Percentiles rank a stretch among this genome's conserved stretches.
These are phyloP conservation scores for Erebia ligea DNA, from an alignment of 2,888 invertebrate genomes.

Conservation along the genomic window DNA sequence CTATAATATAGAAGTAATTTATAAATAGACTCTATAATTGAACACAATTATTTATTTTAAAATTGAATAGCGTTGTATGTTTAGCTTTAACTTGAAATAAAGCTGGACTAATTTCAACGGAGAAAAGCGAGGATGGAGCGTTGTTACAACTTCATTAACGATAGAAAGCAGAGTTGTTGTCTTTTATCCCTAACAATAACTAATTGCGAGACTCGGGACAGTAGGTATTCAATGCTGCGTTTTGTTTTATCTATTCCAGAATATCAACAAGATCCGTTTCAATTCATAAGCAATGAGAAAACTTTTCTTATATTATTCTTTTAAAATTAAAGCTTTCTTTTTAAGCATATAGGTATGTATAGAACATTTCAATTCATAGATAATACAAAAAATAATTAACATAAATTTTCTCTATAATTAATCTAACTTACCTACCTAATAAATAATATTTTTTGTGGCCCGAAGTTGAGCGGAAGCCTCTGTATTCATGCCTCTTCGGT, in stretches of 20 bases:
- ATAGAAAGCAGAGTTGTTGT: conserved; percentile 33
- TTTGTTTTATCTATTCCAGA: conserved; percentile 28
- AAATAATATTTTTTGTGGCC: no score
- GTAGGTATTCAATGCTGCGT: conserved; percentile 26
- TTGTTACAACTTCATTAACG: conserved; percentile 32
- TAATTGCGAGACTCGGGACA: conserved; percentile 33
- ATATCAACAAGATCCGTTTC: conserved; percentile 20
- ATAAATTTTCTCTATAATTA: no score
- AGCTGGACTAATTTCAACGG: conserved; percentile 29
- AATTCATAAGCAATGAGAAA: not conserved
- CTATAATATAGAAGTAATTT: no score
- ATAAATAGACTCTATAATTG: not conserved
- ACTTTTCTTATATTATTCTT: not conserved
- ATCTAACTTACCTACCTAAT: no score
- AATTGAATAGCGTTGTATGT: not conserved
- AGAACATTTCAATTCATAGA: not conserved
- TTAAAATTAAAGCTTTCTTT: not conserved
- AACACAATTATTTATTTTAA: not conserved
- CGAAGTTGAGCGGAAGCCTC: no score
- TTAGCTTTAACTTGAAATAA: conserved; percentile 19
- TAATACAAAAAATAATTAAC: no score
- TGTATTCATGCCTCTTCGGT: no score
- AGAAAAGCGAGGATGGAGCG: conserved; percentile 25
- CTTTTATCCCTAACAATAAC: conserved; percentile 37
- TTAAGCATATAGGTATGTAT: no score